Base-by-base conservation (phyloP, 2,113 vertebrate genomes). In the Vanacampus margaritifer region DNA sequence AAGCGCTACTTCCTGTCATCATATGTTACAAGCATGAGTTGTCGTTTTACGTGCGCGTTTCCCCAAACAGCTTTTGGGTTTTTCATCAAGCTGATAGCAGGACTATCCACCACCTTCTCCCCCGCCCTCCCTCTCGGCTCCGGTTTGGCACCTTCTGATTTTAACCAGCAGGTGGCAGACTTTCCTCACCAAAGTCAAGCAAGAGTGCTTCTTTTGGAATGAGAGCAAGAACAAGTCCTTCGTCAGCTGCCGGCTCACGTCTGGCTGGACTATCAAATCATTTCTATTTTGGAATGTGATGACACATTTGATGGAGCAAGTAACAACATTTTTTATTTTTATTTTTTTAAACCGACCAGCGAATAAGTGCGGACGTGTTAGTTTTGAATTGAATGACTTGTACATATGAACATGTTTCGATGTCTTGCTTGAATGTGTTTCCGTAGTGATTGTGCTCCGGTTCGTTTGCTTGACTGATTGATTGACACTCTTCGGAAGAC, bases 371-470 rank as follows among this genome's bases (percentile, higher is more conserved):
- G 24, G 80, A 75, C 78, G 53, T 32, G 62, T 71, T 69, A 53
- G 53, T n/a, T 79, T 88, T 85, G 84, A 80, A 24, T 86, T 84
- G 83, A 87, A 91, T 86, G 86, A 88, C 75, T 82, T 86, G 82
- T 91, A 90, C 83, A 89, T 89, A 92, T 92, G 86, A 87, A 89
- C 91, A 93, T 90, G 91, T 90, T 78, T 90, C 87, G 73, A 79
- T 91, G 89, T 93, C 92, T 91, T 87, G 91, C 84, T 32, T 90
- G 90, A 92, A 93, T 91, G 90, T 91, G 84, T 90, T 87, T 90
- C 78, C 82, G 71, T 74, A 76, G 78, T 86, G 78, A 74, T 79
- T 82, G 79, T 88, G 79, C 78, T 69, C 80, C 6, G 6, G 60
- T 43, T 64, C 17, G 45, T 19, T 46, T 50, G 21, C n/a, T 50